A percentile compares a stretch with the other conserved stretches of the same genome.
Evolutionary conservation across 92 coral and sea anemone species (phyloP).

Genomic region (Phenganax stokvisi): DNA sequence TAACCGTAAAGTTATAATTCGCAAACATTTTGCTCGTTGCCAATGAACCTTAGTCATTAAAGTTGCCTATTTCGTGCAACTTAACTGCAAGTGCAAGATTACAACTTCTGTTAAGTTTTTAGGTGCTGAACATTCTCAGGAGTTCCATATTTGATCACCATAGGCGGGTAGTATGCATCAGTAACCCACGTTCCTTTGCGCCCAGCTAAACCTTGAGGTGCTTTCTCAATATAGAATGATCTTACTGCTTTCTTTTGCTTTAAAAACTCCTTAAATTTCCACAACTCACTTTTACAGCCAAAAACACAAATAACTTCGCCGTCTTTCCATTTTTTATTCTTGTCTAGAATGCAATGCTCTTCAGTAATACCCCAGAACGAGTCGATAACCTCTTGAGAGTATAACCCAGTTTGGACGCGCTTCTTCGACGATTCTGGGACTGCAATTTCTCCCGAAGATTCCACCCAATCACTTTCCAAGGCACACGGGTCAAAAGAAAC

Average conservation of each 20-base stretch:
- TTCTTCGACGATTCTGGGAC: conserved; percentile 3
- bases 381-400: conserved; percentile 10
- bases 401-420: not conserved
- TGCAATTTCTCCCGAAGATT: not conserved
- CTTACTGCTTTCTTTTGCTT: conserved; percentile 11
- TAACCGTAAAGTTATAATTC: too few relatives aligned
- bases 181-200: conserved; percentile 31
- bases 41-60: too few relatives aligned
- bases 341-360: not conserved
- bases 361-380: conserved; percentile 25
- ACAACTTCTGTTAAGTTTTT: too few relatives aligned
- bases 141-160: conserved; percentile 25
- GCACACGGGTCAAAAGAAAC: not conserved
- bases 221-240: conserved; percentile 23
- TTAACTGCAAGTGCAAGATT: not conserved
- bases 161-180: conserved; percentile 15
- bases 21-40: too few relatives aligned
- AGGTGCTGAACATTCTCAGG: not conserved
- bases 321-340: conserved; percentile 1
- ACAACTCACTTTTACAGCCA: conserved; percentile 24
- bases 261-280: conserved; percentile 15
- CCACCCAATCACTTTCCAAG: not conserved
- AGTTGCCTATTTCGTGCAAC: not conserved
- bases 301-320: conserved; percentile 32
- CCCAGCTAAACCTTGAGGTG: conserved; percentile 25